A percentile compares a stretch with the other conserved stretches of the same genome.
Conservation (phyloP, 2,113 vertebrate genomes). For the Lethenteron camtschaticum region DNA sequence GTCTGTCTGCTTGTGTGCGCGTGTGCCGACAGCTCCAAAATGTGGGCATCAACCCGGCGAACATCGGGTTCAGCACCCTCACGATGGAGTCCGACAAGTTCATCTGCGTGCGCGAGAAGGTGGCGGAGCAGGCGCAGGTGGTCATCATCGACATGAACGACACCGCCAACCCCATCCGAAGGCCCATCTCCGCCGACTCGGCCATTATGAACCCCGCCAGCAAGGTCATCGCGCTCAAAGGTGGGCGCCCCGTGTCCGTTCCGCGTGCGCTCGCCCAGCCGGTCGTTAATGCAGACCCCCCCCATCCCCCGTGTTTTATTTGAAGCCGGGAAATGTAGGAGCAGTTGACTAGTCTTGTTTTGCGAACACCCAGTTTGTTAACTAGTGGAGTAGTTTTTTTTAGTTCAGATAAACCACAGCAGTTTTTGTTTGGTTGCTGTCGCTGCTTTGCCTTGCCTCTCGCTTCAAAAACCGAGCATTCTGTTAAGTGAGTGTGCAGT, state of each 20-base stretch:
- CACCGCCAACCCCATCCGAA: constrained; percentile 42
- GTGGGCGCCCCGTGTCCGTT: constrained; percentile 18
- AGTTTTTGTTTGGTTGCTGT: too few relatives aligned
- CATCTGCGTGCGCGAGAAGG: constrained; percentile 68
- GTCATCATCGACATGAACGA: constrained; percentile 61
- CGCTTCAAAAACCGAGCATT: too few relatives aligned
- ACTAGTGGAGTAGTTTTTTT: too few relatives aligned
- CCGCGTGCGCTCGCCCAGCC: not conserved
- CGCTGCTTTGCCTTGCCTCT: too few relatives aligned
- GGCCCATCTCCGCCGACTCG: constrained; percentile 67
- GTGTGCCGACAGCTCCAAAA: constrained; percentile 42
- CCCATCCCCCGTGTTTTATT: too few relatives aligned
- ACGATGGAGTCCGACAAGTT: constrained; percentile 84
- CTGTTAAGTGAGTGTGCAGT: too few relatives aligned
- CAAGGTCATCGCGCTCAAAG: constrained; percentile 75
- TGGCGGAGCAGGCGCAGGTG: constrained; percentile 62
- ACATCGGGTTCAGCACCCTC: constrained; percentile 69
- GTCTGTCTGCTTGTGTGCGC: too few relatives aligned
- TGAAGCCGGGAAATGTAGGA: not conserved
- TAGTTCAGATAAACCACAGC: too few relatives aligned
- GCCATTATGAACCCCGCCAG: constrained; percentile 75
- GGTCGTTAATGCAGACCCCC: too few relatives aligned
- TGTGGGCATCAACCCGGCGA: constrained; percentile 59
- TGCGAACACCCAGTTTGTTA: not conserved
- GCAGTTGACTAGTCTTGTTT: not conserved